phyloP scores from a whole-genome alignment of 2,888 invertebrate genomes.

The Watsonalla cultraria region DNA sequence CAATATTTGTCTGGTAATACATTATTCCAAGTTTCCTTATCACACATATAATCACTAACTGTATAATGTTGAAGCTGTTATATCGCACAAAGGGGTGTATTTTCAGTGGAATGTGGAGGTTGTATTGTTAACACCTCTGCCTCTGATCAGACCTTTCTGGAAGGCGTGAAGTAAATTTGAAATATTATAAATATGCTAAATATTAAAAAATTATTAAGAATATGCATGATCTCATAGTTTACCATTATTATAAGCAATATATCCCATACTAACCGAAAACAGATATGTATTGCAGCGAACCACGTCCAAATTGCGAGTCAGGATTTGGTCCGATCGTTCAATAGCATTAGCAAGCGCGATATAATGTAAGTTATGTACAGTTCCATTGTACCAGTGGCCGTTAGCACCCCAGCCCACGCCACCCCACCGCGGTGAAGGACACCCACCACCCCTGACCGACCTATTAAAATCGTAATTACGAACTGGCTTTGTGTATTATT shows the following conservation, averaged over 20 bases:
- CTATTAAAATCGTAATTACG: slow-evolving; percentile 73
- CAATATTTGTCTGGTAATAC: too few relatives aligned
- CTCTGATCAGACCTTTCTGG: too few relatives aligned
- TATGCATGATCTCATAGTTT: too few relatives aligned
- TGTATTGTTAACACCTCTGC: too few relatives aligned
- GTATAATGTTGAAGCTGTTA: too few relatives aligned
- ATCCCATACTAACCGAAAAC: not conserved
- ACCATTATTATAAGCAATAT: not conserved
- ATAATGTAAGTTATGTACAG: slow-evolving; percentile 57
- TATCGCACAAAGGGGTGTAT: too few relatives aligned
- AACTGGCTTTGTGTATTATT: slow-evolving; percentile 60
- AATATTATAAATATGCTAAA: too few relatives aligned
- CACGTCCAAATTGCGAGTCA: slow-evolving; percentile 23
- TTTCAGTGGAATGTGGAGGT: too few relatives aligned
- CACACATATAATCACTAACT: too few relatives aligned
- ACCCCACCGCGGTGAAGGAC: slow-evolving; percentile 13
- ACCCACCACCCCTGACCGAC: slow-evolving; percentile 55
- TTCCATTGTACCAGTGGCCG: slow-evolving; percentile 41
- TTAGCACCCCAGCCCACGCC: slow-evolving; percentile 13
- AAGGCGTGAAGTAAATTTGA: too few relatives aligned
- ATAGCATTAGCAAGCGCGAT: slow-evolving; percentile 52
- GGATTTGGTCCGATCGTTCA: slow-evolving; percentile 29
- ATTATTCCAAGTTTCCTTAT: too few relatives aligned
- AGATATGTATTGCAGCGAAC: not conserved
- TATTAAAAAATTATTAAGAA: too few relatives aligned